phyloP scores from a whole-genome alignment of 2,113 vertebrate species.

The Gambusia affinis region DNA sequence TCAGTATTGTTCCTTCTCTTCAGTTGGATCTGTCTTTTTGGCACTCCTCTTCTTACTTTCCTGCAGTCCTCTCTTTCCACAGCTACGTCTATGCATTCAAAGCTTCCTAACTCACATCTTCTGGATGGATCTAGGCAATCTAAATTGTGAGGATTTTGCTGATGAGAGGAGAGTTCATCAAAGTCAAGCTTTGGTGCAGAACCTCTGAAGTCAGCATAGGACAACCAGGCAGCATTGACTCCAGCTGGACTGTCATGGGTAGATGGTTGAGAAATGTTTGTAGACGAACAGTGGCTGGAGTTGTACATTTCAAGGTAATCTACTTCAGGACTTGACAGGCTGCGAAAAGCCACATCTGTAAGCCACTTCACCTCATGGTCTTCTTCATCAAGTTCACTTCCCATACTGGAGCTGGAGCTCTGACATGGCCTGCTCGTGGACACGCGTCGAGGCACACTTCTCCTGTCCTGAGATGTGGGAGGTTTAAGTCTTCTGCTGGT shows the following conservation, averaged over 20 bases:
- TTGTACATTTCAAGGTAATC: constrained; percentile 86
- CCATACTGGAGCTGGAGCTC: constrained; percentile 82
- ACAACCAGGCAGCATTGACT: constrained; percentile 76
- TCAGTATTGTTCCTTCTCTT: constrained; percentile 84
- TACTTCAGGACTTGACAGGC: constrained; percentile 79
- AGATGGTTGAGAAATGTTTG: constrained; percentile 83
- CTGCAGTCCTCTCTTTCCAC: constrained; percentile 84
- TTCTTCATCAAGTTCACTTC: constrained; percentile 85
- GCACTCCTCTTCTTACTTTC: constrained; percentile 87
- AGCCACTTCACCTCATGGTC: constrained; percentile 87
- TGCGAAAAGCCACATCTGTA: constrained; percentile 81
- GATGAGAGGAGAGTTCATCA: constrained; percentile 67
- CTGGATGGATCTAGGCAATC: constrained; percentile 74
- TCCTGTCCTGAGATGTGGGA: constrained; percentile 57
- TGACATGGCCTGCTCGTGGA: constrained; percentile 64
- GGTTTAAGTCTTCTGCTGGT: constrained; percentile 61
- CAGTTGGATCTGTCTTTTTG: constrained; percentile 94
- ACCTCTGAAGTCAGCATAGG: constrained; percentile 78
- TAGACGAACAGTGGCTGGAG: constrained; percentile 82
- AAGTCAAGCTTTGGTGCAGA: constrained; percentile 70
- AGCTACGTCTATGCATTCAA: constrained; percentile 89
- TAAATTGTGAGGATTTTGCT: constrained; percentile 46
- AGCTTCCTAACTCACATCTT: constrained; percentile 80
- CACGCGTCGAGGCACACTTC: constrained; percentile 41
- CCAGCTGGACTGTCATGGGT: constrained; percentile 83